Conservation (phyloP, 2,888 invertebrate genomes). For the Poecilus cupreus region DNA sequence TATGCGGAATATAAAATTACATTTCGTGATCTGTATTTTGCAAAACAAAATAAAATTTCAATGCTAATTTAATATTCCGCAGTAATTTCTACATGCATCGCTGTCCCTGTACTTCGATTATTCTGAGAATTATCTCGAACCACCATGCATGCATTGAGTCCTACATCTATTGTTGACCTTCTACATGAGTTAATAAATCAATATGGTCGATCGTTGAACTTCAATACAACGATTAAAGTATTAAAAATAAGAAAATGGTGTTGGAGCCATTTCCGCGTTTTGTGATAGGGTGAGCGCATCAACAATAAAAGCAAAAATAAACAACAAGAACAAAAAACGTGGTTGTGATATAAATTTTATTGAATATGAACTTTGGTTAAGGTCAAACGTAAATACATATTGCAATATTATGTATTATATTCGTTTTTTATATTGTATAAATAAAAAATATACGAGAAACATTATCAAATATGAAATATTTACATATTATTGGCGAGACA, state of each 20-base stretch:
- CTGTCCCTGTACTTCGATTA: neutral
- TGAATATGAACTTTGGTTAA: neutral
- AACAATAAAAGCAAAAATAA: neutral
- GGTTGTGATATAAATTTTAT: neutral
- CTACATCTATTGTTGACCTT: neutral
- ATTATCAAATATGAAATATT: no score
- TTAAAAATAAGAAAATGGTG: neutral
- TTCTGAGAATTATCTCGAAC: slow-evolving; percentile 2
- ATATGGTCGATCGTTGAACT: slow-evolving; percentile 11
- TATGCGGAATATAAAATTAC: neutral
- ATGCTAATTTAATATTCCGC: neutral
- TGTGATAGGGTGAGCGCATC: neutral
- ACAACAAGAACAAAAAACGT: neutral
- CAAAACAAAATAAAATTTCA: neutral
- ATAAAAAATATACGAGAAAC: no score
- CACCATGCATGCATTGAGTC: neutral
- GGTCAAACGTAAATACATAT: neutral
- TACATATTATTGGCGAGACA: no score
- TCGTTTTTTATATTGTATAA: neutral
- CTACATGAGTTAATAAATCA: neutral
- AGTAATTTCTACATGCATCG: neutral
- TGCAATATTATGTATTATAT: neutral
- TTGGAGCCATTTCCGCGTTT: neutral
- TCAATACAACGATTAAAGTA: neutral
- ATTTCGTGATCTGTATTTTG: neutral